phyloP scores from a whole-genome alignment of 2,888 invertebrate species.

The Lumbricus terrestris region DNA sequence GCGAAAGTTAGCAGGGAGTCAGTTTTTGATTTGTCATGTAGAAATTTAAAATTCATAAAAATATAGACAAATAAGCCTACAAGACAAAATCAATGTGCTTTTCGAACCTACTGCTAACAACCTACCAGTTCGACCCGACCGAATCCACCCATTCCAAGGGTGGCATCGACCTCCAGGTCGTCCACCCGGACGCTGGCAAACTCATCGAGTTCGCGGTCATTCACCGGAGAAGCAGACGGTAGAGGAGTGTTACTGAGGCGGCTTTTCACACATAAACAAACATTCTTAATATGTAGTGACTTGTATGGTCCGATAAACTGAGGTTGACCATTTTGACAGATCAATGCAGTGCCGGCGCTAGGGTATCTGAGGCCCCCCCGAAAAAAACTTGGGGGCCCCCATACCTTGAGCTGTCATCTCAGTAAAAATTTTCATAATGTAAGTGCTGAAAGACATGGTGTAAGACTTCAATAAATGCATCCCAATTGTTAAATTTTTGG shows the following conservation, averaged over 20 bases:
- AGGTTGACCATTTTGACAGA: not conserved
- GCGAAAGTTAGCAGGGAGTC: not conserved
- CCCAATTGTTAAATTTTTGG: too few relatives aligned
- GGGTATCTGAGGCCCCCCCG: too few relatives aligned
- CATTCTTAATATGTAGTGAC: not conserved
- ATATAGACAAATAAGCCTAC: not conserved
- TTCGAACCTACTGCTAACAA: not conserved
- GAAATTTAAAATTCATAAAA: not conserved
- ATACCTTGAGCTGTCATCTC: too few relatives aligned
- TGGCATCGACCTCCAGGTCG: slow-evolving; percentile 78
- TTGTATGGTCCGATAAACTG: not conserved
- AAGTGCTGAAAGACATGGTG: too few relatives aligned
- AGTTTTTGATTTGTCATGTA: not conserved
- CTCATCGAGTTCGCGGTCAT: slow-evolving; percentile 50
- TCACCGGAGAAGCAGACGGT: slow-evolving; percentile 4
- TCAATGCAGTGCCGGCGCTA: too few relatives aligned
- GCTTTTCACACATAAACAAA: slow-evolving; percentile 15
- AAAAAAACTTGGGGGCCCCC: too few relatives aligned
- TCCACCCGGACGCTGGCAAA: slow-evolving; percentile 71
- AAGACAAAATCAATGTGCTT: not conserved
- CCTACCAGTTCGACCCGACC: slow-evolving; percentile 82
- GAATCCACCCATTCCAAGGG: slow-evolving; percentile 88
- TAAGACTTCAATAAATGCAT: too few relatives aligned
- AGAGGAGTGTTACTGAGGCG: slow-evolving; percentile 24
- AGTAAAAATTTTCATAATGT: too few relatives aligned